Conservation (phyloP, 2,113 vertebrate species). For the Ctenomys sociabilis region DNA sequence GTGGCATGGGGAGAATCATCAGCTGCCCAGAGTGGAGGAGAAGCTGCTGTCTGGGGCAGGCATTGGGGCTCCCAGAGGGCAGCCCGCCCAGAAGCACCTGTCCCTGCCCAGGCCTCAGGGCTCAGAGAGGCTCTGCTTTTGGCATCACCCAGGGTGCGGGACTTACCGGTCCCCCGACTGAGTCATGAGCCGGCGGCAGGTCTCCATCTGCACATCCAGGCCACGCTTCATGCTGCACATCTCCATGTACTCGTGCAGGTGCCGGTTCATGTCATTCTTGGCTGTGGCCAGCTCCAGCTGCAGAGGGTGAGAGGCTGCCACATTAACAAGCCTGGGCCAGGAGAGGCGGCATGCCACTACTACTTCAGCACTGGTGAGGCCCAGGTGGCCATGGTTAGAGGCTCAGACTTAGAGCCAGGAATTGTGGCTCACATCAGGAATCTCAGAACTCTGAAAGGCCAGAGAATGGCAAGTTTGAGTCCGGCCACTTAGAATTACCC, state of each 20-base stretch:
- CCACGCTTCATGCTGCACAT: slow-evolving; percentile 99
- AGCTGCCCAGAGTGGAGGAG: neutral
- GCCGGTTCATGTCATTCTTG: slow-evolving; percentile 98
- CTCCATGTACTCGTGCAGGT: slow-evolving; percentile 99
- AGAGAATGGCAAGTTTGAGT: neutral
- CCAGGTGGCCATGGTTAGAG: neutral
- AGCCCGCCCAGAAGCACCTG: neutral
- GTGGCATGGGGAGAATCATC: neutral
- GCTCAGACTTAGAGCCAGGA: neutral
- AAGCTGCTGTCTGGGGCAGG: neutral
- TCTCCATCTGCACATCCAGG: slow-evolving; percentile 99
- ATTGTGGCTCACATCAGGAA: neutral
- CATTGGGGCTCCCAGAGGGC: neutral
- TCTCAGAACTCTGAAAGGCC: neutral
- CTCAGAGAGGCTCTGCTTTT: neutral
- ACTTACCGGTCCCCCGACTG: slow-evolving; percentile 94
- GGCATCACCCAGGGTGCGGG: rapidly evolving
- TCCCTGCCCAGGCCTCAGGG: neutral
- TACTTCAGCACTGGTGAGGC: neutral
- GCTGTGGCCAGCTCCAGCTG: slow-evolving; percentile 97
- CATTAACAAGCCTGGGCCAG: neutral
- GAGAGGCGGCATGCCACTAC: neutral
- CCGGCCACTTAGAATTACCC: neutral
- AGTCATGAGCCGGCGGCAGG: slow-evolving; percentile 95
- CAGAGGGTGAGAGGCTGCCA: neutral